phyloP scores from a whole-genome alignment of 2,113 vertebrate genomes.

The Haemorhous mexicanus region DNA sequence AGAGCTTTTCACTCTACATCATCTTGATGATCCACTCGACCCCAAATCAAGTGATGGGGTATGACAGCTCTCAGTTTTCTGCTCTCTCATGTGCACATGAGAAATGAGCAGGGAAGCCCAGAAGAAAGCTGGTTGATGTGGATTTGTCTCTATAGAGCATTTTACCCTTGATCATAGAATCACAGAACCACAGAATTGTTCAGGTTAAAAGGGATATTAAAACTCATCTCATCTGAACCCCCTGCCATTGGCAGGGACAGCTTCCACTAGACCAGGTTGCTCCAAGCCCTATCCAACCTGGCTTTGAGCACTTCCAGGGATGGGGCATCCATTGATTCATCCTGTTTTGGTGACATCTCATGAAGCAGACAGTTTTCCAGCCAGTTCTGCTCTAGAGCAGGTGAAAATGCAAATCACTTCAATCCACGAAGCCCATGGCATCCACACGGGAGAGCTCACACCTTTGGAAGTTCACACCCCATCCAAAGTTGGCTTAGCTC shows the following conservation, averaged over 20 bases:
- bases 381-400: neutral
- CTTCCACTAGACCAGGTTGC: neutral
- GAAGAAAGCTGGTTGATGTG: neutral
- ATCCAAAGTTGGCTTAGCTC: neutral
- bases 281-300: neutral
- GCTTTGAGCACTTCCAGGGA: neutral
- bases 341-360: neutral
- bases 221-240: neutral
- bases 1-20: neutral
- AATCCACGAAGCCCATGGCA: fast-evolving
- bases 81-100: neutral
- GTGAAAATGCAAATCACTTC: neutral
- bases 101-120: neutral
- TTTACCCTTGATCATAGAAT: neutral
- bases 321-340: neutral
- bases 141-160: neutral
- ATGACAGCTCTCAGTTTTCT: neutral
- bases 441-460: neutral
- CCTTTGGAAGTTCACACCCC: neutral
- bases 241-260: neutral
- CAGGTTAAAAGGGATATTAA: neutral
- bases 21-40: neutral
- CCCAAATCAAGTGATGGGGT: neutral
- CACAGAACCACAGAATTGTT: neutral
- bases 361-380: neutral